Conservation (phyloP, 2,888 invertebrate species). For the Dynastes hyllus region DNA sequence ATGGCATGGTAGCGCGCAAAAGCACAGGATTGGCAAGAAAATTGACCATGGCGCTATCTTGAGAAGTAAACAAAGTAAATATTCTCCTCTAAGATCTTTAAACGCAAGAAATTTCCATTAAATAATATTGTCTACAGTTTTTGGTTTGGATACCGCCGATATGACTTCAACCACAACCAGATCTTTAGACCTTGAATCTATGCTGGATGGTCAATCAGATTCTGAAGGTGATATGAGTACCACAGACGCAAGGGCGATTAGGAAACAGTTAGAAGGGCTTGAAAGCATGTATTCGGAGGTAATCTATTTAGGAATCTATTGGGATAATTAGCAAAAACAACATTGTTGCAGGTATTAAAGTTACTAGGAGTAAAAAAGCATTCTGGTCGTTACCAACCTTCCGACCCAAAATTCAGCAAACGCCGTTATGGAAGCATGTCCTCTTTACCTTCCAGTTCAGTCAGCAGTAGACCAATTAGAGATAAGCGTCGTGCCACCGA, state of each 20-base stretch:
- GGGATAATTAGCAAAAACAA: too few species aligned
- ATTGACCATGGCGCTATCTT: constrained; percentile 73
- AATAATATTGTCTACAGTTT: constrained; percentile 72
- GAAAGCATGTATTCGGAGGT: constrained; percentile 93
- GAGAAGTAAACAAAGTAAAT: constrained; percentile 77
- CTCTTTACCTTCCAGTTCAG: constrained; percentile 87
- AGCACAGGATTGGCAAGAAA: constrained; percentile 72
- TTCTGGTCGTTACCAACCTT: constrained; percentile 72
- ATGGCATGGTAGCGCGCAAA: constrained; percentile 70
- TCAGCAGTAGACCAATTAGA: constrained; percentile 84
- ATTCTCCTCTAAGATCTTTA: neutral
- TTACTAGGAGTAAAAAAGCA: constrained; percentile 75
- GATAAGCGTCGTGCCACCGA: constrained; percentile 83
- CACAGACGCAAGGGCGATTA: constrained; percentile 84
- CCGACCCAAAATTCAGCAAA: constrained; percentile 74
- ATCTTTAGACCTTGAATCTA: constrained; percentile 84
- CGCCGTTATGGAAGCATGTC: constrained; percentile 87
- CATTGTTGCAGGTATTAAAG: constrained; percentile 73
- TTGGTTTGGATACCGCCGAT: constrained; percentile 83
- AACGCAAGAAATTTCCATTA: neutral
- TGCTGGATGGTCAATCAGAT: constrained; percentile 80
- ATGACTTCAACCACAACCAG: constrained; percentile 86
- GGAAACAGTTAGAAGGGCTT: constrained; percentile 86
- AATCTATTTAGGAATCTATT: constrained; percentile 30
- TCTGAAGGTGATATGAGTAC: constrained; percentile 86